phyloP scores from a whole-genome alignment of 2,113 vertebrate species.

The Amphiprion percula region DNA sequence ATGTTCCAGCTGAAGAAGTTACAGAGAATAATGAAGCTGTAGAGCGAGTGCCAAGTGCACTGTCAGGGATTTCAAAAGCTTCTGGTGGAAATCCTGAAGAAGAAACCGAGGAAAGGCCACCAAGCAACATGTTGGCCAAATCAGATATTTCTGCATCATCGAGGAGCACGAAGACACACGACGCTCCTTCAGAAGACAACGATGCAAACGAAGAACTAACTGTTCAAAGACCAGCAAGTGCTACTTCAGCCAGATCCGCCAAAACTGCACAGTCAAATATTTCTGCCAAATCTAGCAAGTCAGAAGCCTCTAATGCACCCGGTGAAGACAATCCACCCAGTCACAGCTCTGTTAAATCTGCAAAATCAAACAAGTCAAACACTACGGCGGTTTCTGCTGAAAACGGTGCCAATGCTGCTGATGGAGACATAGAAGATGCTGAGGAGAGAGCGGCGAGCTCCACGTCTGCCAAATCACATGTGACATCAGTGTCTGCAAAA shows the following conservation, averaged over 20 bases:
- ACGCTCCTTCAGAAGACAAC: slow-evolving; percentile 10
- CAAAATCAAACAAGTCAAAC: slow-evolving; percentile 56
- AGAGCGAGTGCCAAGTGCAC: slow-evolving; percentile 15
- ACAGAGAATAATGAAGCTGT: slow-evolving; percentile 2
- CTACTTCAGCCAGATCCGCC: slow-evolving; percentile 56
- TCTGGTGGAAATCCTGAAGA: slow-evolving; percentile 13
- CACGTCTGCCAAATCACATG: slow-evolving; percentile 65
- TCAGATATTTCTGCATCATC: slow-evolving; percentile 49
- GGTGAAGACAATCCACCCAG: slow-evolving; percentile 38
- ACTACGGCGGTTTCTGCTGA: slow-evolving; percentile 20
- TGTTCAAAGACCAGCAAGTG: slow-evolving; percentile 53
- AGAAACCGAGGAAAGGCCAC: slow-evolving; percentile 28
- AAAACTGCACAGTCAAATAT: slow-evolving; percentile 50
- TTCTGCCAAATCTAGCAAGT: slow-evolving; percentile 39
- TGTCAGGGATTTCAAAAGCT: not conserved
- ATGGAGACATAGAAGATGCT: slow-evolving; percentile 31
- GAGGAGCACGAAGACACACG: slow-evolving; percentile 17
- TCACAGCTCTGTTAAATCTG: slow-evolving; percentile 59
- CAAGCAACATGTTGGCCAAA: slow-evolving; percentile 34
- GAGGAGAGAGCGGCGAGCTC: slow-evolving; percentile 52
- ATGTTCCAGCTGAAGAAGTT: slow-evolving; percentile 36
- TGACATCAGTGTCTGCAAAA: slow-evolving; percentile 52
- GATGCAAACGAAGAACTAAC: slow-evolving; percentile 22
- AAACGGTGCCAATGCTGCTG: not conserved
- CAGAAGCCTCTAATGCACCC: slow-evolving; percentile 15